A percentile compares a stretch with the other conserved stretches of the same genome.
These are phyloP conservation scores for Terrapene triunguis DNA, from an alignment of 2,113 vertebrate species.

Conservation along the genomic window DNA sequence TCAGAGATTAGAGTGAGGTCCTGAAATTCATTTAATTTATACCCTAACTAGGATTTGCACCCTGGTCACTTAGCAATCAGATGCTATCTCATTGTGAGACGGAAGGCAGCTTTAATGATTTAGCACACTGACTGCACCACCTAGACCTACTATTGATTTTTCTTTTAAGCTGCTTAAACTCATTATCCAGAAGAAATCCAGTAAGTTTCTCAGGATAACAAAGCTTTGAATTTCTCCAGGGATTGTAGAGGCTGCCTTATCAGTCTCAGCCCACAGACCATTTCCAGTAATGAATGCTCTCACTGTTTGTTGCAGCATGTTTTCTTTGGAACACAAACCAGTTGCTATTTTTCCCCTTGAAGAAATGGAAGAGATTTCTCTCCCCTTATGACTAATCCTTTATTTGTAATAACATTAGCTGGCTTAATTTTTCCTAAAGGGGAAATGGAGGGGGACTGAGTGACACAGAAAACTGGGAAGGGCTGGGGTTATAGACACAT, in stretches of 20 bases:
- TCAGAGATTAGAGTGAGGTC: neutral
- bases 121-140: neutral
- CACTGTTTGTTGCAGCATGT: neutral
- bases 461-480: conserved; percentile 48
- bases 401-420: neutral
- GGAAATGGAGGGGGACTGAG: conserved; percentile 56
- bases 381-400: conserved; percentile 26
- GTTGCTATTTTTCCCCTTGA: conserved; percentile 42
- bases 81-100: neutral
- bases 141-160: conserved; percentile 2
- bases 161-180: neutral
- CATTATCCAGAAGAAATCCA: conserved; percentile 24
- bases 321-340: conserved; percentile 43
- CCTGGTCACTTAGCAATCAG: neutral
- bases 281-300: conserved; percentile 49
- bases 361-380: neutral
- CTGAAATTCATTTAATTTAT: neutral
- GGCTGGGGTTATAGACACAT: fast-evolving
- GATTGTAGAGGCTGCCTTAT: conserved; percentile 18
- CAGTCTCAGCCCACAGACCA: neutral
- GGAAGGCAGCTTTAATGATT: neutral
- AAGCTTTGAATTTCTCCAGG: neutral
- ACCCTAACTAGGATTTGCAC: neutral
- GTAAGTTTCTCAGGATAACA: neutral
- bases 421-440: neutral